Conservation (phyloP, 2,888 invertebrate genomes). For the Adelognathus sp. region DNA sequence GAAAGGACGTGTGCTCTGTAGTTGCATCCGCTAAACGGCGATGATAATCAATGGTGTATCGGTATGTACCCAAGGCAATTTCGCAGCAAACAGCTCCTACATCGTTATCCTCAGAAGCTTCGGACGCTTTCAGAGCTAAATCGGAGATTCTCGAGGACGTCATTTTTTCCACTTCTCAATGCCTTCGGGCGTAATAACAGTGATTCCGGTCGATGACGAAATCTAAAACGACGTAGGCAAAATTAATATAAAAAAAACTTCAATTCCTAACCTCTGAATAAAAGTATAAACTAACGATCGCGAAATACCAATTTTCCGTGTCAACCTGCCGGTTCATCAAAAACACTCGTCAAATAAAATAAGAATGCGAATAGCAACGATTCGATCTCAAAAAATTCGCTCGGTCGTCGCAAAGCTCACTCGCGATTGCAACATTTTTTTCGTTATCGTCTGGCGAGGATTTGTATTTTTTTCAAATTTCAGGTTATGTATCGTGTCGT, state of each 20-base stretch:
- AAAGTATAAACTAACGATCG: background rate
- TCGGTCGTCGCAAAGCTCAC: background rate
- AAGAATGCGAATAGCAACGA: background rate
- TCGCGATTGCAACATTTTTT: background rate
- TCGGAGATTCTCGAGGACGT: slow-evolving; percentile 58
- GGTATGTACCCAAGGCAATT: slow-evolving; percentile 82
- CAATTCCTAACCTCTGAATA: background rate
- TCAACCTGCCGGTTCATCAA: background rate
- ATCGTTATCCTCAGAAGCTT: slow-evolving; percentile 79
- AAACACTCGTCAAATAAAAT: background rate
- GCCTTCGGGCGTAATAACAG: background rate
- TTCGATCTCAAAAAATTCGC: background rate
- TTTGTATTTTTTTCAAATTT: background rate
- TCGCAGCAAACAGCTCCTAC: slow-evolving; percentile 81
- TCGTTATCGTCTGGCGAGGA: background rate
- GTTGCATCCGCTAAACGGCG: background rate
- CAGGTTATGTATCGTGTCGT: background rate
- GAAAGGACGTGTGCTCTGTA: background rate
- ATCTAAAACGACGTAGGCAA: background rate
- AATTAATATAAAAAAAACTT: background rate
- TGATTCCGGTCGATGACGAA: background rate
- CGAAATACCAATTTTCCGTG: background rate
- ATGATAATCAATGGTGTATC: slow-evolving; percentile 56
- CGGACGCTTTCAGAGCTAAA: slow-evolving; percentile 63
- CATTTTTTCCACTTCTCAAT: slow-evolving; percentile 43